phyloP scores from a whole-genome alignment of 2,113 vertebrate species.

The Embiotoca jacksoni region DNA sequence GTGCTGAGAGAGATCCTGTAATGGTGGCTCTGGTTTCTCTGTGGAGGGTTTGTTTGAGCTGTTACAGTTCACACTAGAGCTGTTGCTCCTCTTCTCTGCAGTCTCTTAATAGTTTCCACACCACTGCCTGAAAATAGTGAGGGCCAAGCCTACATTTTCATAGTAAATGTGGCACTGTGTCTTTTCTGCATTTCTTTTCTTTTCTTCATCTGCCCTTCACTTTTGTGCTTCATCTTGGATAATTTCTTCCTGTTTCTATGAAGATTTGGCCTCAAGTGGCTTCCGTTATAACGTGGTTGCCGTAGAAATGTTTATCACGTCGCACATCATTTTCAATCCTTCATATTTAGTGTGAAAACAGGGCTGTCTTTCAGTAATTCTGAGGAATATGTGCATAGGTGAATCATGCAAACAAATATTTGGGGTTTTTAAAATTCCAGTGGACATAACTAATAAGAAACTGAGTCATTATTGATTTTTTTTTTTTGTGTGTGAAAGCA shows the following conservation, averaged over 20 bases:
- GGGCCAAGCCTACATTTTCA: slow-evolving; percentile 20
- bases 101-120: slow-evolving; percentile 29
- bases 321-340: slow-evolving; percentile 1
- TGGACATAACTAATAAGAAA: too few relatives aligned
- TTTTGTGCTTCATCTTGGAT: not conserved
- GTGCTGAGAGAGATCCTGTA: not conserved
- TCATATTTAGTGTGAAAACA: not conserved
- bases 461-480: too few relatives aligned
- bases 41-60: slow-evolving; percentile 19
- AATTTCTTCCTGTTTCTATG: not conserved
- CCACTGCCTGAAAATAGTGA: slow-evolving; percentile 15
- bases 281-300: not conserved
- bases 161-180: slow-evolving; percentile 5
- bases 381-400: too few relatives aligned
- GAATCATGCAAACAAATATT: too few relatives aligned
- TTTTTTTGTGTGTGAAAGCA: too few relatives aligned
- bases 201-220: not conserved
- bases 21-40: slow-evolving; percentile 2
- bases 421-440: too few relatives aligned
- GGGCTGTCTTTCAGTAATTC: too few relatives aligned
- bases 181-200: slow-evolving; percentile 2
- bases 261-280: too few relatives aligned
- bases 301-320: not conserved
- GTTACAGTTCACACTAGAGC: slow-evolving; percentile 17
- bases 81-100: not conserved